Evolutionary conservation across 2,888 invertebrate genomes (phyloP).

Genomic region (Cheiracanthium punctorium): DNA sequence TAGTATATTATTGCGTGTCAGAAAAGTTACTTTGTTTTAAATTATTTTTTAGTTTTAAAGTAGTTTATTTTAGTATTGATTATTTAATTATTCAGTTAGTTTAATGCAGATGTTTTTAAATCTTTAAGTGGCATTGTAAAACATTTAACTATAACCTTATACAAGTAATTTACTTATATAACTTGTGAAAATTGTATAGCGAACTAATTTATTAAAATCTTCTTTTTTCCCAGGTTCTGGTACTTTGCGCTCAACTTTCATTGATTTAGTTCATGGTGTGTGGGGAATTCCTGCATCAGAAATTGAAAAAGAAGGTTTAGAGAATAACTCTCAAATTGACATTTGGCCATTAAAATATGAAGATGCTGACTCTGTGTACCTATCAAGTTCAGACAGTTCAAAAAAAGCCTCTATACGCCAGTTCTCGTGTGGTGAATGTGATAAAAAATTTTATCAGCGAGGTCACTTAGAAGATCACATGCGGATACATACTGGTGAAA

Average conservation of each 20-base stretch:
- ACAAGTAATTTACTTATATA: too few relatives aligned
- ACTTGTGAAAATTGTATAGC: too few relatives aligned
- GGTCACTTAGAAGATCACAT: conserved; percentile 43
- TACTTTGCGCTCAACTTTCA: conserved; percentile 33
- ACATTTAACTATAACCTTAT: too few relatives aligned
- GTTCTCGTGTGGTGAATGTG: conserved; percentile 27
- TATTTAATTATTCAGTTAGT: too few relatives aligned
- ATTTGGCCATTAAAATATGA: neutral
- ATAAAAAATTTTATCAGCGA: conserved; percentile 36
- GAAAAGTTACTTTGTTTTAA: too few relatives aligned
- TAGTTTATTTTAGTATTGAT: too few relatives aligned
- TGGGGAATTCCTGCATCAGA: conserved; percentile 37
- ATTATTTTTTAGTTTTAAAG: too few relatives aligned
- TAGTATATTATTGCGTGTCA: too few relatives aligned
- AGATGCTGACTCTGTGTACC: neutral
- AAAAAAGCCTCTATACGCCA: conserved; percentile 4
- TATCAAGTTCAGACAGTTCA: neutral
- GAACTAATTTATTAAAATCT: too few relatives aligned
- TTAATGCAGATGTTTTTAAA: too few relatives aligned
- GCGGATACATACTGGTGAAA: conserved; percentile 43
- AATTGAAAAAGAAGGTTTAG: conserved; percentile 9
- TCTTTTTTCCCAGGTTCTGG: too few relatives aligned
- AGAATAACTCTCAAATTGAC: neutral
- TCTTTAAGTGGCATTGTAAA: too few relatives aligned
- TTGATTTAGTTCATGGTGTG: conserved; percentile 33